Base-by-base conservation (phyloP, 1,140 invertebrate species). In the Penaeus vannamei region DNA sequence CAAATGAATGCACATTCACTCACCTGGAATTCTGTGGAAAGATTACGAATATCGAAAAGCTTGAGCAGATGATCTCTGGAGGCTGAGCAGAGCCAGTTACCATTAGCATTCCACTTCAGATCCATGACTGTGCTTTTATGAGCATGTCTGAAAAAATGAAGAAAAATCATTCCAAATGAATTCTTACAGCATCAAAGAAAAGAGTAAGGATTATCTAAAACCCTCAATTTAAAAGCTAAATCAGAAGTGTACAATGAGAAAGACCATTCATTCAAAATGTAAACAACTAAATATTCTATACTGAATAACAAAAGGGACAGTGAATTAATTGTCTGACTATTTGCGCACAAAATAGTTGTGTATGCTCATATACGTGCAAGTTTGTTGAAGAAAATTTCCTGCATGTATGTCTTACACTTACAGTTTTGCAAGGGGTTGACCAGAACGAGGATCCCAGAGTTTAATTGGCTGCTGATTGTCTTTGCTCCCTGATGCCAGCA, bases 71-170 rank as follows among this genome's bases (percentile, higher is more conserved):
- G 98, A 94, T 99, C 99, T 89, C 99, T 94, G 19, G 98, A 99
- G 0, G 98, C 98, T 20, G 98, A 99, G n/a, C 99, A 95, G 62
- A 99, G 93, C 99, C 99, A 99, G 93, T 99, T 99, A 2, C 99
- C 99, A 94, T 99, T 99, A 83, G 96, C 95, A 94, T 99, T 99
- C 98, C 99, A 99, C 93, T 98, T 97, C 7, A 99, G 95, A 93
- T 99, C 98, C 97, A 99, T 99, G 0, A 99, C 99, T 10, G 99
- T 99, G 80, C 97, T 98, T 93, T 99, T 99, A 93, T 99, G 99
- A 26, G 98, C 98, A 94, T 99, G 98, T 77, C 97, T 97, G 92
- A 20, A 66, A 69, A 22, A 36, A 83, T 42, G 22, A 53, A 77
- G 8, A 77, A 42, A 29, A 66, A 81, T 19, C 3, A 62, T 64